Percentiles rank a stretch among this genome's conserved stretches.
Conservation (phyloP, 2,113 vertebrate genomes). For the Myotis lucifugus region DNA sequence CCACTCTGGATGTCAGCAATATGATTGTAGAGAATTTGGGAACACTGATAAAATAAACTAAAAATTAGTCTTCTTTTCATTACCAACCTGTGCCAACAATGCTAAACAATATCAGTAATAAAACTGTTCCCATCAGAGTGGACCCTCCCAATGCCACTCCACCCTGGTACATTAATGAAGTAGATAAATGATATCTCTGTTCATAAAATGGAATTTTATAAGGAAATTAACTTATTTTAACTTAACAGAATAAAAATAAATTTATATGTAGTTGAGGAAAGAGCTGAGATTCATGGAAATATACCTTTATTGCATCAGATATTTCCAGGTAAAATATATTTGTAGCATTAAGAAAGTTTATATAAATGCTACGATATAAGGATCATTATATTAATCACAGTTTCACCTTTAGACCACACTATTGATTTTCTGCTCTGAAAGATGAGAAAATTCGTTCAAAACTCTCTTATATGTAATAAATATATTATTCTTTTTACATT, state of each 20-base stretch:
- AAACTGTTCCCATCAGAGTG: not conserved
- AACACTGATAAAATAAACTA: not conserved
- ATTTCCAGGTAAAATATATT: not conserved
- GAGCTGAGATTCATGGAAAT: not conserved
- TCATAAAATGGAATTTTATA: not conserved
- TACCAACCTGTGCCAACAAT: not conserved
- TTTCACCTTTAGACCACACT: not conserved
- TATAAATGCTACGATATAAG: not conserved
- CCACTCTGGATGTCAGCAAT: not conserved
- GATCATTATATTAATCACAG: not conserved
- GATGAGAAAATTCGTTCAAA: not conserved
- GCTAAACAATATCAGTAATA: not conserved
- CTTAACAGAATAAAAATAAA: not conserved
- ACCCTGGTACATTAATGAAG: not conserved
- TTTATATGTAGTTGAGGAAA: not conserved
- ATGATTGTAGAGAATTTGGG: not conserved
- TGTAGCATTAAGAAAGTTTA: conserved; percentile 19
- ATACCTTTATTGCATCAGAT: not conserved
- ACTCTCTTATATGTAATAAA: not conserved
- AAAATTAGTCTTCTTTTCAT: not conserved
- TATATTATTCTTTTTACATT: not conserved
- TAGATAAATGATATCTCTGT: not conserved
- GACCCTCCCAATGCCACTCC: not conserved
- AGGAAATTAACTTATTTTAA: not conserved
- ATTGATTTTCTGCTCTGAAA: not conserved